Conservation (phyloP, 2,888 invertebrate species). For the Agapostemon virescens region DNA sequence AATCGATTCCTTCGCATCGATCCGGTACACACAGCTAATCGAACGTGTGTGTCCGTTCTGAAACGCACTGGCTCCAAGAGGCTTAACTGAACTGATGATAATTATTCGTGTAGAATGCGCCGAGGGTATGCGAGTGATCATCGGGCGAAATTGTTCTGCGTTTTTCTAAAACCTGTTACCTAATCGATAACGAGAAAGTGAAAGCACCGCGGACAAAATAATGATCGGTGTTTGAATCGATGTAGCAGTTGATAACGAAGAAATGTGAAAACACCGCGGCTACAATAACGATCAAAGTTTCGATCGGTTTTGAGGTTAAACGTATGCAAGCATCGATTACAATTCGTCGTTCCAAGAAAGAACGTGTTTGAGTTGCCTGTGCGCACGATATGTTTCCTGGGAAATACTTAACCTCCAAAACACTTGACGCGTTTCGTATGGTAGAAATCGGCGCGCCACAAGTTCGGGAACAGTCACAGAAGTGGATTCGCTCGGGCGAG, state of each 20-base stretch:
- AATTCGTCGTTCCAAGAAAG: not conserved
- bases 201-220: too few relatives aligned
- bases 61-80: not conserved
- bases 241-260: not conserved
- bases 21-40: not conserved
- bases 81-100: not conserved
- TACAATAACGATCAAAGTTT: not conserved
- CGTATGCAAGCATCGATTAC: not conserved
- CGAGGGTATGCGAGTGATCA: slow-evolving; percentile 9
- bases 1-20: slow-evolving; percentile 31
- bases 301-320: not conserved
- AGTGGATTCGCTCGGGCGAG: not conserved
- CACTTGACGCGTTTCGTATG: not conserved
- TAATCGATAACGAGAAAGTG: too few relatives aligned
- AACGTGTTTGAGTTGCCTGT: slow-evolving; percentile 12
- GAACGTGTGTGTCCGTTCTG: not conserved
- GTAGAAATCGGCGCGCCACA: slow-evolving; percentile 18
- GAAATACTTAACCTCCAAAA: slow-evolving; percentile 17
- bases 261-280: not conserved
- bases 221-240: too few relatives aligned
- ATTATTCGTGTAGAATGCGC: not conserved
- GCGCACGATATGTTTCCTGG: slow-evolving; percentile 39
- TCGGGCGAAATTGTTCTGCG: not conserved
- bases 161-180: not conserved
- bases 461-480: not conserved